A percentile compares a stretch with the other conserved stretches of the same genome.
These are phyloP conservation scores for Synergus umbraculus DNA, from an alignment of 2,888 invertebrate species.

Conservation along the genomic window DNA sequence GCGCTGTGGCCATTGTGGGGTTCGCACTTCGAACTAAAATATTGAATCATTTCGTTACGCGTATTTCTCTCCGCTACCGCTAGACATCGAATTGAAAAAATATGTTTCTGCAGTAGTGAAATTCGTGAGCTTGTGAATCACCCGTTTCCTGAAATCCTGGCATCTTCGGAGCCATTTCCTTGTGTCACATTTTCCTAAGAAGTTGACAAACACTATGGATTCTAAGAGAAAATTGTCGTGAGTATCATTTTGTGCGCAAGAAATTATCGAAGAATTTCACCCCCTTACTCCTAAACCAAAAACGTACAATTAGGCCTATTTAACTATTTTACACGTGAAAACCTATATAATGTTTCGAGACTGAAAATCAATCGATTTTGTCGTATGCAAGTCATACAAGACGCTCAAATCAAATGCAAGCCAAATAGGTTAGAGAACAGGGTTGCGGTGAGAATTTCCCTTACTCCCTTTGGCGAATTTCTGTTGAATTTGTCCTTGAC, in stretches of 20 bases:
- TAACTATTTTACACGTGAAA: neutral
- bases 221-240: constrained; percentile 75
- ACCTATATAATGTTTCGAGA: neutral
- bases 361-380: neutral
- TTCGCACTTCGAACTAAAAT: constrained; percentile 6
- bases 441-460: constrained; percentile 36
- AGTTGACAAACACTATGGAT: constrained; percentile 66
- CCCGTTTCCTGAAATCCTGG: constrained; percentile 21
- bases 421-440: constrained; percentile 39
- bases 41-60: constrained; percentile 24
- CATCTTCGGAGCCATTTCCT: neutral
- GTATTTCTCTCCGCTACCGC: constrained; percentile 45
- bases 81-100: constrained; percentile 44
- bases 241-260: constrained; percentile 62
- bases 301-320: neutral
- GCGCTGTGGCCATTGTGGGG: constrained; percentile 38
- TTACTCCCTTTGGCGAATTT: constrained; percentile 21
- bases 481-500: constrained; percentile 33
- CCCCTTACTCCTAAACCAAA: neutral
- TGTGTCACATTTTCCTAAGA: constrained; percentile 16
- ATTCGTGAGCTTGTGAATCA: constrained; percentile 27
- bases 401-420: neutral
- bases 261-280: constrained; percentile 17
- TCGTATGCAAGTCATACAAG: neutral
- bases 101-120: constrained; percentile 59